Percentiles rank a stretch among this genome's conserved stretches.
phyloP scores from a whole-genome alignment of 2,888 invertebrate species.

The Brenthis daphne region DNA sequence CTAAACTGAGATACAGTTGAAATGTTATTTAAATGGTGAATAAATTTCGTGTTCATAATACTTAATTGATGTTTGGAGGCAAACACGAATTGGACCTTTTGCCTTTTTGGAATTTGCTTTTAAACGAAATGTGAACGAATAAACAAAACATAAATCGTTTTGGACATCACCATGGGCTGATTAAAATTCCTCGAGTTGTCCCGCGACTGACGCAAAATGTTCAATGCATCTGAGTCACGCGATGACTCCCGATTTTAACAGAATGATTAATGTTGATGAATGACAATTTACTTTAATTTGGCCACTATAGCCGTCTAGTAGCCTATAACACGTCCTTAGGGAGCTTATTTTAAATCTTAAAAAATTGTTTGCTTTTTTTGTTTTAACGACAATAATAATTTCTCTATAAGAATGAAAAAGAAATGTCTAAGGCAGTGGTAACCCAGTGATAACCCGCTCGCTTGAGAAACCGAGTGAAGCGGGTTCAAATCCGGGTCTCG shows the following conservation, averaged over 20 bases:
- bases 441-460: too few species aligned
- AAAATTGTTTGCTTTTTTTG: too few species aligned
- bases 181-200: constrained; percentile 51
- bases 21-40: constrained; percentile 16
- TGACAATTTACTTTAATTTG: neutral
- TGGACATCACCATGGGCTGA: constrained; percentile 48
- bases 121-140: constrained; percentile 58
- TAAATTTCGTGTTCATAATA: constrained; percentile 22
- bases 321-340: too few species aligned
- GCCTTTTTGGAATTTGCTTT: constrained; percentile 55
- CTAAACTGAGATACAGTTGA: constrained; percentile 11
- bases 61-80: constrained; percentile 26
- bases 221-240: constrained; percentile 30
- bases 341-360: too few species aligned
- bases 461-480: too few species aligned
- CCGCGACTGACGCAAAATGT: constrained; percentile 41
- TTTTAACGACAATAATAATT: too few species aligned
- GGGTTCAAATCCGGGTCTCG: too few species aligned
- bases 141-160: constrained; percentile 52
- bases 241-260: constrained; percentile 25
- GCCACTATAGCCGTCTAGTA: too few species aligned
- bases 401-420: too few species aligned
- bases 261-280: constrained; percentile 23
- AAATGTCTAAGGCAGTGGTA: too few species aligned
- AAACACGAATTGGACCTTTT: constrained; percentile 50